Base-by-base conservation (phyloP, 2,888 invertebrate genomes). In the Netelia melanura region DNA sequence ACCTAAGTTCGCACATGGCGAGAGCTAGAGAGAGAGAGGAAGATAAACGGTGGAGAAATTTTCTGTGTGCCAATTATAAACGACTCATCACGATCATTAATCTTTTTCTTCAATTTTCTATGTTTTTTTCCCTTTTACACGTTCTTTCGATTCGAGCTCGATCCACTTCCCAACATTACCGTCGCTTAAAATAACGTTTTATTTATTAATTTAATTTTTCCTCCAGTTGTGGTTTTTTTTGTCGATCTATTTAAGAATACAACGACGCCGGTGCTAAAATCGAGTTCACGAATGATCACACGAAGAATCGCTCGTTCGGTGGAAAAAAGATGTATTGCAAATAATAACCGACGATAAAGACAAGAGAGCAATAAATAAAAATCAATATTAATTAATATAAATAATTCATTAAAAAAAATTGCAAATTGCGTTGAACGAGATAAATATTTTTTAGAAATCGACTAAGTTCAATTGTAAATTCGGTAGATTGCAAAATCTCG, bases 121-220 rank as follows among this genome's bases (percentile, higher is more conserved):
- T 54, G 61, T 38, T 30, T 77, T 43, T n/a, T 67, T 77, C 30
- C 54, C 74, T 78, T 83, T 78, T 72, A 68, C 78, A 62, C 21
- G 30, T 61, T 10, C 6, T 61, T 71, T 76, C 72, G 44, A 54
- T 82, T 70, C 30, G 30, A 78, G 78, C 83, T 82, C 84, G 64
- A 52, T 86, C 83, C 83, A 87, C 86, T 86, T 87, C 87, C 82
- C 79, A 84, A 85, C 81, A 75, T 83, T 84, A 68, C 75, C 85
- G 79, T 86, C 71, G 14, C 65, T 82, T 56, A 9, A 14, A 21
- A 30, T 52, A 10, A 17, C 54, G n/a, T 23, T 77, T 72, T 14
- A 56, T 74, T 75, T 64, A 56, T 77, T 82, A 61, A 65, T 56
- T 56, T n/a, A 44, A 38, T 6, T 14, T 48, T 77, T 58, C 10